Percentiles rank a stretch among this genome's conserved stretches.
Evolutionary conservation across 2,888 invertebrate species (phyloP).

Genomic region (Elgonia sp.): DNA sequence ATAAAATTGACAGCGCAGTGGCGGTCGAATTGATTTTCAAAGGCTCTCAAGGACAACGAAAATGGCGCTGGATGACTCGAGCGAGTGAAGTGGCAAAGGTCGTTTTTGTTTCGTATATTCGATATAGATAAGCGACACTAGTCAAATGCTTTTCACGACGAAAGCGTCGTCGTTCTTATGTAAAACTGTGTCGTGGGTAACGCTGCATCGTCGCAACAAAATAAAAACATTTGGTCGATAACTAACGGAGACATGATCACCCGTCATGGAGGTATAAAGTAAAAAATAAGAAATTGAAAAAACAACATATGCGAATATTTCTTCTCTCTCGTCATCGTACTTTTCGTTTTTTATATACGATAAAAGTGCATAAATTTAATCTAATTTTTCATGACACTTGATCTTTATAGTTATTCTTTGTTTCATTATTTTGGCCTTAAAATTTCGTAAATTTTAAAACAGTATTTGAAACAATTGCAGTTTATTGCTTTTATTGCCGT

Average conservation of each 20-base stretch:
- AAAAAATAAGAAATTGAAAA: not conserved
- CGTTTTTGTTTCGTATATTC: slow-evolving; percentile 63
- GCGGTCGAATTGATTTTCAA: slow-evolving; percentile 42
- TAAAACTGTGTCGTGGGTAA: not conserved
- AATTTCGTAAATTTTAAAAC: no score
- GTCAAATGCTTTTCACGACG: slow-evolving; percentile 30
- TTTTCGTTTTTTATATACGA: no score
- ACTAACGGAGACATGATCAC: slow-evolving; percentile 81
- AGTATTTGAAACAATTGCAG: no score
- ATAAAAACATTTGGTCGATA: slow-evolving; percentile 28
- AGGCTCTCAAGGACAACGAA: slow-evolving; percentile 71
- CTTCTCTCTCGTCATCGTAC: no score
- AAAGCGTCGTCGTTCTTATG: slow-evolving; percentile 17
- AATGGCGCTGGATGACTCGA: slow-evolving; percentile 85
- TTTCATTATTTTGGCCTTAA: no score
- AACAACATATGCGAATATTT: slow-evolving; percentile 11
- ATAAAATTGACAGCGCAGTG: slow-evolving; percentile 14
- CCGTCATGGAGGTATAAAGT: slow-evolving; percentile 82
- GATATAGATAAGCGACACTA: slow-evolving; percentile 39
- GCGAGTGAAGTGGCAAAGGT: slow-evolving; percentile 84
- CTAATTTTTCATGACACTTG: no score
- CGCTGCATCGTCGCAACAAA: slow-evolving; percentile 14
- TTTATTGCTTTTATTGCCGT: no score
- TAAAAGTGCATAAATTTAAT: no score
- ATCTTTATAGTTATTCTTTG: no score